Conservation (phyloP, 1,140 invertebrate species). For the Helicorthomorpha holstii region DNA sequence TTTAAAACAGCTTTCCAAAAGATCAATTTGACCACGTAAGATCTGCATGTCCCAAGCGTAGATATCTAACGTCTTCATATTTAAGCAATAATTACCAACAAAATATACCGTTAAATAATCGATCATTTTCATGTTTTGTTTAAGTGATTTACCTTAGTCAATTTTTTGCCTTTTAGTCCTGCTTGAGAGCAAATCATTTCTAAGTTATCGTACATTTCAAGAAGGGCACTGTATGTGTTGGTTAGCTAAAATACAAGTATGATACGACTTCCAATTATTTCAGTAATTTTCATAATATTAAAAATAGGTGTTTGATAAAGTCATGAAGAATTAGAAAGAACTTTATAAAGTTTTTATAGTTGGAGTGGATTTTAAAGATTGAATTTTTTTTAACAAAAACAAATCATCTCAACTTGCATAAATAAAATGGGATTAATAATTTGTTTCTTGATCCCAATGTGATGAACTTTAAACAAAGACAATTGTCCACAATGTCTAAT, state of each 20-base stretch:
- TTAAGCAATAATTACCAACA: background rate
- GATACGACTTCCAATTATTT: too few species aligned
- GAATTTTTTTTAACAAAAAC: too few species aligned
- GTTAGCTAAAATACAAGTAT: background rate
- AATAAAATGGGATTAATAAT: too few species aligned
- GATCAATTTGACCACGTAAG: slow-evolving; percentile 35
- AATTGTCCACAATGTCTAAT: too few species aligned
- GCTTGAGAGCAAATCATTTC: slow-evolving; percentile 25
- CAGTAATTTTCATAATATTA: too few species aligned
- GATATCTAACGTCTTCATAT: slow-evolving; percentile 27
- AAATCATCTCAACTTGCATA: too few species aligned
- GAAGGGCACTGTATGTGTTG: slow-evolving; percentile 16
- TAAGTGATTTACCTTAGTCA: slow-evolving; percentile 12
- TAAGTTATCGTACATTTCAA: slow-evolving; percentile 32
- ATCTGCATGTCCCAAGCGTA: slow-evolving; percentile 40
- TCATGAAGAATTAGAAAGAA: too few species aligned
- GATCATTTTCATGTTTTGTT: background rate
- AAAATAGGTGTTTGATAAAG: too few species aligned
- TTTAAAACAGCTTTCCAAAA: slow-evolving; percentile 26
- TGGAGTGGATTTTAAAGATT: too few species aligned
- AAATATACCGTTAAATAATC: background rate
- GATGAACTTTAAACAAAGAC: too few species aligned
- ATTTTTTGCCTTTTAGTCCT: slow-evolving; percentile 35
- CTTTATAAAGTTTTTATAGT: too few species aligned
- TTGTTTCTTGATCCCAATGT: too few species aligned